Percentiles rank a stretch among this genome's conserved stretches.
Conservation (phyloP, 2,888 invertebrate genomes). For the Slavum lentiscoides region DNA sequence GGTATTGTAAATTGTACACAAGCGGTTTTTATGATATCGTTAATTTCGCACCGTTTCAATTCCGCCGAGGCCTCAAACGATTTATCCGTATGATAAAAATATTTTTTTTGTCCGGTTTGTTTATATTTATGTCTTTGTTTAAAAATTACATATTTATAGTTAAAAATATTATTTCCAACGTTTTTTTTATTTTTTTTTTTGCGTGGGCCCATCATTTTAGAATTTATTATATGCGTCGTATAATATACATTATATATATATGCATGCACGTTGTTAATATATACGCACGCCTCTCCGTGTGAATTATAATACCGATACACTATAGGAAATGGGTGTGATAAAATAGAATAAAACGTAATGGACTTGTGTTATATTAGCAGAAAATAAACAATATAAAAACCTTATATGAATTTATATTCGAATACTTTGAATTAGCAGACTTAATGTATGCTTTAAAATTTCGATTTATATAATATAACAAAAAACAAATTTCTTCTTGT, state of each 20-base stretch:
- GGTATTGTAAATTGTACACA: not conserved
- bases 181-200: not conserved
- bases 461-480: too few relatives aligned
- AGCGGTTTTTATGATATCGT: not conserved
- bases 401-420: not conserved
- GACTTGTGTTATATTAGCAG: not conserved
- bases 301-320: not conserved
- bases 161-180: not conserved
- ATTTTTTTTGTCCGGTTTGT: not conserved
- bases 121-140: constrained; percentile 4
- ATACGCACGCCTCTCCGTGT: not conserved
- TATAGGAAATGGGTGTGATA: not conserved
- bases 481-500: too few relatives aligned
- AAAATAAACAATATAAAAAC: not conserved
- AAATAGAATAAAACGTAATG: constrained; percentile 8
- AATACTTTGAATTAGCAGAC: too few relatives aligned
- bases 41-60: not conserved
- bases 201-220: constrained; percentile 10
- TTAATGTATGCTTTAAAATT: too few relatives aligned
- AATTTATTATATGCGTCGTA: constrained; percentile 13
- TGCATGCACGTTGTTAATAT: not conserved
- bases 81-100: not conserved
- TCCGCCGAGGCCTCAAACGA: not conserved
- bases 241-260: not conserved
- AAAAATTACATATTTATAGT: not conserved